Base-by-base conservation (phyloP, 2,888 invertebrate species). In the Pediacus dermestoides region DNA sequence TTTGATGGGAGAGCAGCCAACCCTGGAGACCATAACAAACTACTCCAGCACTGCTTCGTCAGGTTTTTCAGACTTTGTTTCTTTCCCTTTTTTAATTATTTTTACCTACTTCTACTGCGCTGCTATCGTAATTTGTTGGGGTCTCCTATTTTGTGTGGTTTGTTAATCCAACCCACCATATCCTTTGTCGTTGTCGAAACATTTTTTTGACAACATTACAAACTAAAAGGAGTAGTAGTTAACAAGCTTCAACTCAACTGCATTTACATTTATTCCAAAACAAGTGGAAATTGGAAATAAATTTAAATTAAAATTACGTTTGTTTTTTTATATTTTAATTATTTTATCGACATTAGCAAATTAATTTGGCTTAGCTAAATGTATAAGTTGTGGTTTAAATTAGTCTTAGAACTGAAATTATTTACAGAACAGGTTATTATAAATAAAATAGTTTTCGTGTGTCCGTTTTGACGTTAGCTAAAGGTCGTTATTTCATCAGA, bases 1-100 rank as follows among this genome's bases (percentile, higher is more conserved):
- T 51, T 77, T 78, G 79, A 80, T 80, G 77, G 74, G 72, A 75
- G 70, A 72, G 71, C 75, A 76, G 76, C 68, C 62, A 67, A 63
- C 50, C 30, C 27, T 31, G 41, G 44, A 44, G 23, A 28, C 25
- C 30, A 37, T 22, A 33, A 30, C 18, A 39, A 37, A 40, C 39
- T 26, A n/a, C n/a, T n/a, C n/a, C n/a, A n/a, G n/a, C n/a, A n/a
- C n/a, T n/a, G n/a, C n/a, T n/a, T n/a, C n/a, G n/a, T n/a, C n/a
- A n/a, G n/a, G n/a, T n/a, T n/a, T n/a, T n/a, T n/a, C n/a, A n/a
- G 8, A 18, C 6, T 8, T 7, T 18, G 6, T 18, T 18, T n/a
- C n/a, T n/a, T n/a, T n/a, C n/a, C n/a, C n/a, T n/a, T n/a, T n/a
- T n/a, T n/a, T n/a, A n/a, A n/a, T n/a, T n/a, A n/a, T 9, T 23